Evolutionary conservation across 2,888 invertebrate species (phyloP), one percentile per base, ranked within the genome.

Genomic region (Scaptodrosophila latifasciaeformis): DNA sequence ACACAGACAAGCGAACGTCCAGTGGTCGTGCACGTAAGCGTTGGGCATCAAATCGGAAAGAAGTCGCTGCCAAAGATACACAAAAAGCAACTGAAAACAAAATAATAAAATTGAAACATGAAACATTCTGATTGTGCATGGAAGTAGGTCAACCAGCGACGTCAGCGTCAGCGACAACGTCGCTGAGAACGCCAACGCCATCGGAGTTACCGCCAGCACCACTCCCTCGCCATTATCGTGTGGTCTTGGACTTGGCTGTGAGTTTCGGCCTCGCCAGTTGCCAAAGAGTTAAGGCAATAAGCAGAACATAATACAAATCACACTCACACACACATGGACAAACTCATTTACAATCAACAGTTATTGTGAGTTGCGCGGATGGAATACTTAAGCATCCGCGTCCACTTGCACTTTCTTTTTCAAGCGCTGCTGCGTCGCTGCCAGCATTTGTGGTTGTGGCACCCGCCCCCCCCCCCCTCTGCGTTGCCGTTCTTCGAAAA

Each of bases 381-480:
- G 77, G 84, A 84, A 84, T 84, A 83, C 70, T 82, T 74, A 83
- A 84, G 80, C 82, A 83, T 83, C 83, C 82, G 83, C 71, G 67
- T 82, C 84, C 83, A 83, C 83, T 83, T 83, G 83, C 83, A 83
- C 83, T 83, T 83, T 83, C 83, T 83, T 83, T 83, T 83, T 83
- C 75, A 59, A 62, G 64, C 80, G 63, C 63, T 52, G 67, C 52
- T 46, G 27, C 42, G 29, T 27, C 29, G 46, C 34, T 30, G 45
- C 12, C 15, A 39, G 19, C 55, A 62, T 12, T 42, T 12, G 29
- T 54, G 48, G 54, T 60, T 57, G 27, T 19, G 30, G 29, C 17
- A n/a, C n/a, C n/a, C n/a, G n/a, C n/a, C n/a, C n/a, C n/a, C n/a
- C n/a, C 27, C 15, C 27, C 13, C 18, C 29, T 7, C 45, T 31